phyloP scores from a whole-genome alignment of 2,797 vertebrate species.

The Acanthornis magna region DNA sequence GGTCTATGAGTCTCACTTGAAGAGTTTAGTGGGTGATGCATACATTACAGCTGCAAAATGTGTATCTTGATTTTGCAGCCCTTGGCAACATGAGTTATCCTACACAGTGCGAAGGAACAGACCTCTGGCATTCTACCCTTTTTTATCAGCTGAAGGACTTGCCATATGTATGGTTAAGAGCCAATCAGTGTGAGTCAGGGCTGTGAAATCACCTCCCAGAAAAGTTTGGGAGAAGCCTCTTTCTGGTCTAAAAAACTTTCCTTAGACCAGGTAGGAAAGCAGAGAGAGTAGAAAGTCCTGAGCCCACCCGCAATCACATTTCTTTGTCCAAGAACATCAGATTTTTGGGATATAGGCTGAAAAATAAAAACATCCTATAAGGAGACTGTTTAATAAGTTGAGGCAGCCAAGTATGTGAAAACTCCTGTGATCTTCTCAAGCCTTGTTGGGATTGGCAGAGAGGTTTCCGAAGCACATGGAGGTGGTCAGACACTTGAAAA shows the following conservation, averaged over 20 bases:
- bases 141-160: not conserved
- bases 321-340: constrained; percentile 72
- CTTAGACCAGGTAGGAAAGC: constrained; percentile 40
- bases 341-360: constrained; percentile 66
- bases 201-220: not conserved
- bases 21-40: not conserved
- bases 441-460: constrained; percentile 67
- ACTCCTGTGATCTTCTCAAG: constrained; percentile 63
- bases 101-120: not conserved
- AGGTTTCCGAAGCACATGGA: constrained; percentile 54
- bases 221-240: not conserved
- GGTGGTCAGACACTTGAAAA: constrained; percentile 56
- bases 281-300: not conserved
- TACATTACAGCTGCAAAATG: not conserved
- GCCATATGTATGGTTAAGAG: not conserved
- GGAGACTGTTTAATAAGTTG: constrained; percentile 66
- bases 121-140: not conserved
- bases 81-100: not conserved
- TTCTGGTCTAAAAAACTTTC: not conserved
- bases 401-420: constrained; percentile 64
- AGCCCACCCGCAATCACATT: constrained; percentile 65
- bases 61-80: not conserved
- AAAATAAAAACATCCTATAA: constrained; percentile 76
- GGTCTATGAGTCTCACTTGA: not conserved
- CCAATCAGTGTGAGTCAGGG: not conserved